These are phyloP conservation scores for Tolmerus cingulatus DNA, from an alignment of 2,888 invertebrate species.

Conservation along the genomic window DNA sequence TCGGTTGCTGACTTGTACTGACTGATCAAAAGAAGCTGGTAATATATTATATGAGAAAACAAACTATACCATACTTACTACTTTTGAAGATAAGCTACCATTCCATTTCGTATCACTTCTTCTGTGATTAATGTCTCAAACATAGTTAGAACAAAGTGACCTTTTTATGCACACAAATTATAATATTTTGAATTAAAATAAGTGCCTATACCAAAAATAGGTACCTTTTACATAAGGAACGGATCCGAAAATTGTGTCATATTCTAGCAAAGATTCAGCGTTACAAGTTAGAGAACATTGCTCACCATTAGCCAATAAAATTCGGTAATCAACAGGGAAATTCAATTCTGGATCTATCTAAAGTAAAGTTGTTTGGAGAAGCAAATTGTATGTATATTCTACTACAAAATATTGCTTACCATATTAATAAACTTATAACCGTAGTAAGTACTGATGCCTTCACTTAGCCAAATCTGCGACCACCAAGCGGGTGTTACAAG, in stretches of 20 bases:
- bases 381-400: neutral
- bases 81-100: constrained; percentile 51
- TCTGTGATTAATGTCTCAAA: neutral
- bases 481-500: constrained; percentile 70
- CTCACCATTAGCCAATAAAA: neutral
- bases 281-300: neutral
- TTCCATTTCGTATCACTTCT: constrained; percentile 44
- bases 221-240: neutral
- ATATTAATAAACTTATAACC: neutral
- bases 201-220: neutral
- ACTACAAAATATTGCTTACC: neutral
- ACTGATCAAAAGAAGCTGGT: neutral
- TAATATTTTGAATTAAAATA: too few species aligned
- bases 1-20: constrained; percentile 52
- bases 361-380: neutral
- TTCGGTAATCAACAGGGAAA: neutral
- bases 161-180: neutral
- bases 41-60: neutral
- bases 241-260: neutral
- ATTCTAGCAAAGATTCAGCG: neutral
- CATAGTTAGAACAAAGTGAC: neutral
- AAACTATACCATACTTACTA: constrained; percentile 40
- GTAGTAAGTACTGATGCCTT: constrained; percentile 75
- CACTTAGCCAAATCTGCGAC: constrained; percentile 64
- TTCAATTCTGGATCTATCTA: neutral